Conservation (phyloP, 2,797 vertebrate species). For the Antennarius maculatus region DNA sequence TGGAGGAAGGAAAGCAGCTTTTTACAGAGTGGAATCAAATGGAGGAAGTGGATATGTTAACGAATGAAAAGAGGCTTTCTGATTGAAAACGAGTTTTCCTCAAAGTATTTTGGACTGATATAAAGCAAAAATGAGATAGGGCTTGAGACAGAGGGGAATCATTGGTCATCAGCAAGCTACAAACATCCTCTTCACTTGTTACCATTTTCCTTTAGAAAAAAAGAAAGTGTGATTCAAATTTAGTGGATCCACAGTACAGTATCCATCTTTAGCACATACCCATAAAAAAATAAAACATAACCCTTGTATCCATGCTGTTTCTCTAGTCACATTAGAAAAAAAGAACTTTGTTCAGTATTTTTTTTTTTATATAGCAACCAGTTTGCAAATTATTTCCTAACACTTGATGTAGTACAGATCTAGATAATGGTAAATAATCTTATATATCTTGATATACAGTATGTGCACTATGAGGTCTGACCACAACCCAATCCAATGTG, state of each 20-base stretch:
- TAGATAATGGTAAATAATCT: too few species aligned
- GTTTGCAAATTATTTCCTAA: too few species aligned
- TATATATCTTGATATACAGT: too few species aligned
- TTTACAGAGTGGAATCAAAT: slow-evolving; percentile 43
- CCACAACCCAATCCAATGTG: too few species aligned
- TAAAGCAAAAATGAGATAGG: slow-evolving; percentile 27
- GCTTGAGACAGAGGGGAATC: slow-evolving; percentile 14
- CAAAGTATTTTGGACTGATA: slow-evolving; percentile 37
- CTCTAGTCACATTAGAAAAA: not conserved
- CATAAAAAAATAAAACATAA: not conserved
- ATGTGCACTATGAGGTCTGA: too few species aligned
- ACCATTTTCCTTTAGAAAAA: slow-evolving; percentile 6
- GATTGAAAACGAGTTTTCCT: slow-evolving; percentile 45
- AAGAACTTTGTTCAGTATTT: too few species aligned
- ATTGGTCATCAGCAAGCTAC: slow-evolving; percentile 2
- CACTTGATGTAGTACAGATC: too few species aligned
- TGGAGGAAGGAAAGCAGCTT: slow-evolving; percentile 30
- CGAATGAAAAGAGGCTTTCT: slow-evolving; percentile 54
- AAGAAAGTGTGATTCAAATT: not conserved
- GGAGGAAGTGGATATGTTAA: slow-evolving; percentile 53
- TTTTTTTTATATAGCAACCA: too few species aligned
- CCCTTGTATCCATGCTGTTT: not conserved
- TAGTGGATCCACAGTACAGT: not conserved
- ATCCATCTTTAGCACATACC: not conserved
- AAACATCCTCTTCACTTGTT: slow-evolving; percentile 7